Evolutionary conservation across 2,113 vertebrate species (phyloP), one percentile per base, ranked within the genome.

Genomic region (Pseudolaguvia tuberculata): DNA sequence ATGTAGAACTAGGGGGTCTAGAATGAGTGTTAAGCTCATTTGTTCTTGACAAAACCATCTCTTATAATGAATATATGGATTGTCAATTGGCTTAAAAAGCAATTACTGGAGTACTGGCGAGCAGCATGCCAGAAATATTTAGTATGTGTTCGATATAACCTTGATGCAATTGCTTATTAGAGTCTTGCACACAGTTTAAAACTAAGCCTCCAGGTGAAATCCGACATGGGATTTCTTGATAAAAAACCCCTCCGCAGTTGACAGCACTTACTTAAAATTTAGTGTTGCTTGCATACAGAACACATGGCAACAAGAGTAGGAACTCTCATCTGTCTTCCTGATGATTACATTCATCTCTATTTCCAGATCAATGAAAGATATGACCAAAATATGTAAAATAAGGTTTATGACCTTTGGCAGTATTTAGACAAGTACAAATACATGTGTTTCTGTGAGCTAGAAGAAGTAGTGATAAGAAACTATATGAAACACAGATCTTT

Each of bases 11-110:
- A 85, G 86, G 80, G 78, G 66, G 76, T 82, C 75, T 73, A 73
- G 80, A 87, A 83, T 76, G 75, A 56, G 85, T 66, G 77, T 85
- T 73, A 85, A 80, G 73, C 79, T 68, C 75, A 50, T 45, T 73
- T 65, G 73, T 9, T 82, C 67, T 17, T 67, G 57, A 87, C 87
- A 61, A 87, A 87, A 83, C 83, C 75, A 84, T 86, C 78, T 85
- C 53, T 56, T 77, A 57, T 88, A 86, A 87, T 86, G 83, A 84
- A 80, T 51, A 86, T 82, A 82, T 83, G 68, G 67, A 78, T 56
- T 72, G 29, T 21, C 52, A 69, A 48, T 63, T 53, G 74, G 82
- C 81, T 80, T 83, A 84, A 83, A 78, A 83, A 83, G 56, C 70
- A 75, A 79, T 86, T 77, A 83, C 75, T 77, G 78, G 75, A 57